Evolutionary conservation across 1,140 invertebrate genomes (phyloP).

Genomic region (Sycobia sp.): DNA sequence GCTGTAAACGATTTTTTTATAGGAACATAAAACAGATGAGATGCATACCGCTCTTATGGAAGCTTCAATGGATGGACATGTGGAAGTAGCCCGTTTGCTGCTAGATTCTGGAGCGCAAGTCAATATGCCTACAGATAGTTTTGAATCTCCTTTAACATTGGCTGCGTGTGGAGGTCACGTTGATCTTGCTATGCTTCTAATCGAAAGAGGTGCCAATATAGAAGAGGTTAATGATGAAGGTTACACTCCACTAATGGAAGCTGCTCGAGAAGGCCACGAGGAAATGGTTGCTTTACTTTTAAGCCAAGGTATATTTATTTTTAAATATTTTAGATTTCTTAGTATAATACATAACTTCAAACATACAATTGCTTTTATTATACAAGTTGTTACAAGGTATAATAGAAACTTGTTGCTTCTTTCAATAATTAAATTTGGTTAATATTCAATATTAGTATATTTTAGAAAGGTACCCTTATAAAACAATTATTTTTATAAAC

Average conservation of each 20-base stretch:
- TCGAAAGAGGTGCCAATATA: slow-evolving; percentile 96
- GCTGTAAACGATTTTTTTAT: too few species aligned
- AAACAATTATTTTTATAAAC: too few species aligned
- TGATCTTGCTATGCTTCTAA: slow-evolving; percentile 90
- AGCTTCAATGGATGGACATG: slow-evolving; percentile 99
- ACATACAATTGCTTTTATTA: too few species aligned
- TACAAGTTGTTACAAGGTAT: too few species aligned
- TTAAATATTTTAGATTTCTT: too few species aligned
- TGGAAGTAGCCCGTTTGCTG: slow-evolving; percentile 91
- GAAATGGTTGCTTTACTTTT: slow-evolving; percentile 96
- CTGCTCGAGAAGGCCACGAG: slow-evolving; percentile 96
- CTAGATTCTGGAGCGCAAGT: slow-evolving; percentile 97
- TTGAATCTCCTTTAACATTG: slow-evolving; percentile 96
- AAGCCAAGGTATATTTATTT: slow-evolving; percentile 72
- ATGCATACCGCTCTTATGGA: slow-evolving; percentile 99
- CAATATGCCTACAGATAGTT: slow-evolving; percentile 99
- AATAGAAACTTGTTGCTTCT: neutral
- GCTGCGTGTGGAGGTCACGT: slow-evolving; percentile 98
- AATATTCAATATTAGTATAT: too few species aligned
- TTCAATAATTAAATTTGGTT: neutral
- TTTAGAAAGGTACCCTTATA: too few species aligned
- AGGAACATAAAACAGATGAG: slow-evolving; percentile 97
- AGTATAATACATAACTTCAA: too few species aligned
- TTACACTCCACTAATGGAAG: slow-evolving; percentile 99
- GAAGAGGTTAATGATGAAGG: slow-evolving; percentile 99